Base-by-base conservation (phyloP, 2,113 vertebrate genomes). In the Hoplias malabaricus region DNA sequence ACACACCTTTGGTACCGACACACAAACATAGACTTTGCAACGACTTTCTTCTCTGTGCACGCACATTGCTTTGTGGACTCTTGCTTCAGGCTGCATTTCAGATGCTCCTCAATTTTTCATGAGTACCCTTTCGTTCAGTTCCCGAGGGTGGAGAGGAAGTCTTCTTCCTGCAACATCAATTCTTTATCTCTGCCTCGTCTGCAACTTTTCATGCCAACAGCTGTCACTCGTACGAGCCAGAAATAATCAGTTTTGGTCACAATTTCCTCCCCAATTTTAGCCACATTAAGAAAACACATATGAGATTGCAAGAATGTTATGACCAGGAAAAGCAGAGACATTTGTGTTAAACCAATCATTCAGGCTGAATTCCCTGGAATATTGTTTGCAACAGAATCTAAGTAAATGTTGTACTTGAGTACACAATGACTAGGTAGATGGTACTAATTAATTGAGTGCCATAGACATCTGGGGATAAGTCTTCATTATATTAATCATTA, bases 91-190 rank as follows among this genome's bases (percentile, higher is more conserved):
- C 68, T 34, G 73, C 84, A 87, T 87, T 84, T 88, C 79, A 68
- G 83, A 77, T 86, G 70, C 66, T 46, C 74, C 83, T 91, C 71
- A 89, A 90, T 92, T 87, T 91, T 91, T 92, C 84, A 92, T 87
- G 67, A 86, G 79, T 82, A 90, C 79, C 84, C 86, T 88, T 86
- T 88, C 84, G 0, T 89, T 84, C 75, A 68, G 77, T 85, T 82
- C 82, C 83, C 82, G 79, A 38, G 79, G 83, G 81, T 82, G 74
- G 76, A 69, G 81, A 57, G 74, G 75, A 84, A 69, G 82, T 83
- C 69, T 74, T 70, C 21, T 77, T 82, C 80, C 80, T 83, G 76
- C 79, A 80, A 69, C 85, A 88, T 91, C 85, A 88, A 87, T 87
- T 88, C 86, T 91, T 91, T 89, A 88, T 91, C 65, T 82, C 75